Evolutionary conservation across 2,797 vertebrate species (phyloP), one percentile per base, ranked within the genome.

Genomic region (Lycodopsis pacificus): DNA sequence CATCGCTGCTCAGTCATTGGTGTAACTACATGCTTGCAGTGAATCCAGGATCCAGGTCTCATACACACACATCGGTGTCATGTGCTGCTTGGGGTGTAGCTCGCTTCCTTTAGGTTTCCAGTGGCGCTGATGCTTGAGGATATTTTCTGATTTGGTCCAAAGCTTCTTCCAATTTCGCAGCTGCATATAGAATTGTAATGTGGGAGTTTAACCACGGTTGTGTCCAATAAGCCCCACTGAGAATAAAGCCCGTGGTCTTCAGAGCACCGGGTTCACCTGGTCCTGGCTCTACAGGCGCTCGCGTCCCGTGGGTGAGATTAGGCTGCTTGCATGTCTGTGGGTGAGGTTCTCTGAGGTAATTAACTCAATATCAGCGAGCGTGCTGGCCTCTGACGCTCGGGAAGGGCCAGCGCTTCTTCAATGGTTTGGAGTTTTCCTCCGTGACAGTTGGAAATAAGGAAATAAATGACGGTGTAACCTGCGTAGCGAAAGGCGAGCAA

Each of bases 171-270:
- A 68, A 27, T 77, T 80, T 63, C 53, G 72, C 19, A 59, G 72
- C 48, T 67, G 64, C 69, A 70, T 65, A 34, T 56, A 34, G 46
- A 83, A 46, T 82, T 46, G 58, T 65, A 81, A 84, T 74, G 77
- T 20, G 19, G 34, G 49, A 84, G 67, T 22, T 5, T 62, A 54
- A 77, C 72, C 75, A 13, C 7, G 42, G 36, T 32, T 12, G 27
- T 12, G 44, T 72, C 57, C 74, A 79, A 84, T 56, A 79, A 75
- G 46, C 66, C 56, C 48, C 73, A n/a, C 9, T 6, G 17, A 70
- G 79, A 67, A 59, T 57, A 65, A 82, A 61, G n/a, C 73, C 53
- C 46, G 57, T 13, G 66, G 5, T 71, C n/a, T 48, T 56, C 38
- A 51, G 71, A 58, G 83, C 71, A 66, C 54, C 68, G 63, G 71